phyloP scores from a whole-genome alignment of 2,888 invertebrate genomes.

The Hedychridium roseum region DNA sequence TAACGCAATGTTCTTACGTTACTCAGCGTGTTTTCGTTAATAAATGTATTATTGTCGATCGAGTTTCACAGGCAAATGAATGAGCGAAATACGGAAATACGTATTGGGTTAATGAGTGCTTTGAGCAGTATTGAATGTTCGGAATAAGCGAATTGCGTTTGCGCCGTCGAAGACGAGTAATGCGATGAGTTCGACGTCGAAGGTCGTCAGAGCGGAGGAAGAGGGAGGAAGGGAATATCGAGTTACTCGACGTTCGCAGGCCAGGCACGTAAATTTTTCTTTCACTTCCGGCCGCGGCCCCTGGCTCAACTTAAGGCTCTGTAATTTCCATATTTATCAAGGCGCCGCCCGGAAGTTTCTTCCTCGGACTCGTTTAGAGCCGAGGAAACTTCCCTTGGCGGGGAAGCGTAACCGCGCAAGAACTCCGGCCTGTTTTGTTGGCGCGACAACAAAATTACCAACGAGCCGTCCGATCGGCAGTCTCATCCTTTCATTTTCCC shows the following conservation, averaged over 20 bases:
- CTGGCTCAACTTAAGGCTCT: conserved; percentile 28
- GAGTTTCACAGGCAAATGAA: conserved; percentile 7
- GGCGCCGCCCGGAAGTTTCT: conserved; percentile 25
- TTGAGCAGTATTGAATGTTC: too few species aligned
- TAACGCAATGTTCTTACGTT: too few species aligned
- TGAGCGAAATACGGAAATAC: not conserved
- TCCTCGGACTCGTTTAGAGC: conserved; percentile 19
- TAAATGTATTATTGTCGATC: too few species aligned
- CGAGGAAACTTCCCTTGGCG: conserved; percentile 18
- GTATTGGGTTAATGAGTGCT: too few species aligned
- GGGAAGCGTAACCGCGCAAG: conserved; percentile 14
- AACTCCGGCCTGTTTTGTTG: conserved; percentile 15
- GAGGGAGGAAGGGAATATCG: too few species aligned
- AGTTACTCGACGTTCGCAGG: too few species aligned
- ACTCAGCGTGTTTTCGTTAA: too few species aligned
- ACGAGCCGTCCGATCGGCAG: conserved; percentile 3
- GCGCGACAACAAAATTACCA: conserved; percentile 23
- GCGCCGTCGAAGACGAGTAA: too few species aligned
- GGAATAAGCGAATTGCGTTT: too few species aligned
- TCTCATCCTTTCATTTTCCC: not conserved
- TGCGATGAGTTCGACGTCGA: too few species aligned
- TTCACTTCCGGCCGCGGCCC: conserved; percentile 7
- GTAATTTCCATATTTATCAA: conserved; percentile 52
- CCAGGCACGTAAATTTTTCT: too few species aligned
- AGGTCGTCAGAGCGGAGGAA: too few species aligned